Percentiles rank a stretch among this genome's conserved stretches.
These are phyloP conservation scores for Clepsis dumicolana DNA, from an alignment of 2,888 invertebrate genomes.

Conservation along the genomic window DNA sequence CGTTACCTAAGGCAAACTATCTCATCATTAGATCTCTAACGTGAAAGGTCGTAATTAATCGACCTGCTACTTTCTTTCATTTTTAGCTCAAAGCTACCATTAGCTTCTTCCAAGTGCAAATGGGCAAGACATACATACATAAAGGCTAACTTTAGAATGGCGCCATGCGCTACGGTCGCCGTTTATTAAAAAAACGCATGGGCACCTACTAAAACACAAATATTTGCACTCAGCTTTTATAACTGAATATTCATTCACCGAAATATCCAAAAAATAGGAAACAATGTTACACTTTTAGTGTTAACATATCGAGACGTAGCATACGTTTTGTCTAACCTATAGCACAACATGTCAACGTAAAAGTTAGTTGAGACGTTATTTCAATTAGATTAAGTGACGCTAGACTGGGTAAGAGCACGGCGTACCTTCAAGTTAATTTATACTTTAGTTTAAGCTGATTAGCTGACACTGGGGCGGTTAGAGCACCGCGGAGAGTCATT, in stretches of 20 bases:
- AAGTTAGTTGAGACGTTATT: slow-evolving; percentile 9
- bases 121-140: not conserved
- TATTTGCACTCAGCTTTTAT: not conserved
- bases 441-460: slow-evolving; percentile 23
- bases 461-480: slow-evolving; percentile 6
- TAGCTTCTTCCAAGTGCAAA: not conserved
- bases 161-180: not conserved
- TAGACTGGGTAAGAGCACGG: not conserved
- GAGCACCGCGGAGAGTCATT: slow-evolving; percentile 54
- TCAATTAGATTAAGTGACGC: slow-evolving; percentile 5
- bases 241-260: not conserved
- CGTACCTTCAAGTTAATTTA: slow-evolving; percentile 15
- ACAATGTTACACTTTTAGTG: not conserved
- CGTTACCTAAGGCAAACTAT: not conserved
- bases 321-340: not conserved
- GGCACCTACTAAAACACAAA: not conserved
- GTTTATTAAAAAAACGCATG: not conserved
- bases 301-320: too few species aligned
- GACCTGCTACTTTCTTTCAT: not conserved
- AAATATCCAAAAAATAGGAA: not conserved
- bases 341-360: not conserved
- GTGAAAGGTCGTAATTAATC: slow-evolving; percentile 2
- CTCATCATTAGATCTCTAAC: not conserved
- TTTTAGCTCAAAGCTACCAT: not conserved
- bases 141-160: too few species aligned